phyloP scores from a whole-genome alignment of 1,140 invertebrate genomes.

The Atta texana region DNA sequence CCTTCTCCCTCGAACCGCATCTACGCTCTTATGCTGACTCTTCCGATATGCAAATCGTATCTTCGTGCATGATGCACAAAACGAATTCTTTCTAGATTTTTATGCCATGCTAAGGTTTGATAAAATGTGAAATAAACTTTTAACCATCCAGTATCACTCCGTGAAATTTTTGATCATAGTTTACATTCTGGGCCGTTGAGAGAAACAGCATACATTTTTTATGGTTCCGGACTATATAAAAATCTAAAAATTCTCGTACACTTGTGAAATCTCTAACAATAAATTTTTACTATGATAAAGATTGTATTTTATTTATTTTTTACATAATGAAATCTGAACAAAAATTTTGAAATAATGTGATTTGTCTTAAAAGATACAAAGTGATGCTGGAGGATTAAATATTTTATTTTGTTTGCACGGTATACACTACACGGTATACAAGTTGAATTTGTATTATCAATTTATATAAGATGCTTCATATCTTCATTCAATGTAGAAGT shows the following conservation, averaged over 20 bases:
- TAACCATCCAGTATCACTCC: too few species aligned
- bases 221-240: too few species aligned
- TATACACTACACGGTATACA: not conserved
- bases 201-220: too few species aligned
- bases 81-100: constrained; percentile 14
- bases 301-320: too few species aligned
- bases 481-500: not conserved
- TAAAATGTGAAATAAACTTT: constrained; percentile 5
- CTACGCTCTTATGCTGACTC: constrained; percentile 25
- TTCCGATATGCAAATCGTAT: constrained; percentile 55
- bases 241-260: too few species aligned
- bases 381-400: not conserved
- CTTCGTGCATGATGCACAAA: constrained; percentile 18
- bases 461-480: not conserved
- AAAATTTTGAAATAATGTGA: too few species aligned
- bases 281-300: too few species aligned
- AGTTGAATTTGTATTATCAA: constrained; percentile 24
- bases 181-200: too few species aligned
- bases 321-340: too few species aligned
- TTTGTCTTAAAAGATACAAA: too few species aligned
- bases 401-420: not conserved
- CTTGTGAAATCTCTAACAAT: too few species aligned
- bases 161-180: too few species aligned
- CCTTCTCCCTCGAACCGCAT: not conserved
- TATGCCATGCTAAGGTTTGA: not conserved